phyloP scores from a whole-genome alignment of 2,113 vertebrate genomes.

The Calypte anna region DNA sequence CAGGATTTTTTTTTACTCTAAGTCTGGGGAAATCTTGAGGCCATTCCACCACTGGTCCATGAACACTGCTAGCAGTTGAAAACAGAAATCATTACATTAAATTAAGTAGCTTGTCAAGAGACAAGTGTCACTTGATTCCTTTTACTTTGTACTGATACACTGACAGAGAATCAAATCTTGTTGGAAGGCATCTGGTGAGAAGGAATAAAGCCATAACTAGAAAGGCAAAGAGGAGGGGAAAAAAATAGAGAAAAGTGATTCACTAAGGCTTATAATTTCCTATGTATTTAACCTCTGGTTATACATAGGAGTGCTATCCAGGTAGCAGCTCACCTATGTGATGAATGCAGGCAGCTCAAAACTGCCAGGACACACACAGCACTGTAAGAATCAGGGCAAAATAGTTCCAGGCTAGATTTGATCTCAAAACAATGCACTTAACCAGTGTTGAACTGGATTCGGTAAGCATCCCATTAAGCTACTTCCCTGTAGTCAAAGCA shows the following conservation, averaged over 20 bases:
- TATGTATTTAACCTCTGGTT: background rate
- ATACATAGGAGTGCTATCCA: background rate
- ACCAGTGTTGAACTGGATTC: background rate
- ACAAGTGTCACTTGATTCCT: background rate
- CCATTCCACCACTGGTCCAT: background rate
- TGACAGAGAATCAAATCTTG: background rate
- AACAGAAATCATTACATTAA: background rate
- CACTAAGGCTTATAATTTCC: background rate
- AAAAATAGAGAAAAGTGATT: background rate
- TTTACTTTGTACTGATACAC: background rate
- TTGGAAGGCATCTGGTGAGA: background rate
- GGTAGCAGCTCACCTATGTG: background rate
- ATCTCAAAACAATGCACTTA: background rate
- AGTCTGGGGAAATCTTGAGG: background rate
- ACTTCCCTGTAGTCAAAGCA: background rate
- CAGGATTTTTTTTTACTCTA: background rate
- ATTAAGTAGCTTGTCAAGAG: background rate
- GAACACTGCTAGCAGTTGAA: background rate
- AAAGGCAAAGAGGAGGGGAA: background rate
- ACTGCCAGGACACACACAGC: background rate
- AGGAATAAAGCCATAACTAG: background rate
- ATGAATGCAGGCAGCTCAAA: background rate
- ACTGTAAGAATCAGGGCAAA: background rate
- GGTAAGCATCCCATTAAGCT: background rate
- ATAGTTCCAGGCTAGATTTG: background rate